Percentiles rank a stretch among this genome's conserved stretches.
Conservation (phyloP, 2,113 vertebrate genomes). For the Aegithalos caudatus region DNA sequence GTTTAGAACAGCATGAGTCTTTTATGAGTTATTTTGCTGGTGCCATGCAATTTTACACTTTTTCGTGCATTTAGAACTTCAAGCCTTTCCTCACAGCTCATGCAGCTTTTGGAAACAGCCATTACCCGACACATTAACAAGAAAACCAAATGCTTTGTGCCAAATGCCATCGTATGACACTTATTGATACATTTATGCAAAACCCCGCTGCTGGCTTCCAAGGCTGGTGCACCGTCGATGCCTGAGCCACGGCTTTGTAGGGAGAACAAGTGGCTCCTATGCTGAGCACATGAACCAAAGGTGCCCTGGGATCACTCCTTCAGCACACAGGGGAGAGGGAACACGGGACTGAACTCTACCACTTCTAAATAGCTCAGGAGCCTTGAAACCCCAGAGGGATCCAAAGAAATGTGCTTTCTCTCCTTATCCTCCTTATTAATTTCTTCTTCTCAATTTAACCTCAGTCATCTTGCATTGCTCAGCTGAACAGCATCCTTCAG, state of each 20-base stretch:
- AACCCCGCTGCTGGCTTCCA: neutral
- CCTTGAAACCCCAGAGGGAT: neutral
- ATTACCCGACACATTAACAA: neutral
- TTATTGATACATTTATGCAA: neutral
- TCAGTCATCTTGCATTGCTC: neutral
- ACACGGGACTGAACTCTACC: neutral
- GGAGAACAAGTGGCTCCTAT: neutral
- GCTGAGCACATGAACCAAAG: neutral
- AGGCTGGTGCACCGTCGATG: neutral
- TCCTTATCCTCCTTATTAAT: neutral
- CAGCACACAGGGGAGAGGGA: neutral
- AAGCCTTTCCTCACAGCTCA: neutral
- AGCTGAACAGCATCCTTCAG: neutral
- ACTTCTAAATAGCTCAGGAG: neutral
- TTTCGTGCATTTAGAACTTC: neutral
- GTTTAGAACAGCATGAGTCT: neutral
- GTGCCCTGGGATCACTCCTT: neutral
- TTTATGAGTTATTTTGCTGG: neutral
- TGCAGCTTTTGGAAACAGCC: neutral
- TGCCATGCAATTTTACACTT: slow-evolving; percentile 10
- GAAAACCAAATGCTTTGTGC: neutral
- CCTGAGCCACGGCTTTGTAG: neutral
- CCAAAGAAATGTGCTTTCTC: neutral
- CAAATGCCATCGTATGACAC: fast-evolving
- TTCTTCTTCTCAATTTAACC: neutral